Evolutionary conservation across 2,797 vertebrate species (phyloP).

Genomic region (Cossypha caffra): DNA sequence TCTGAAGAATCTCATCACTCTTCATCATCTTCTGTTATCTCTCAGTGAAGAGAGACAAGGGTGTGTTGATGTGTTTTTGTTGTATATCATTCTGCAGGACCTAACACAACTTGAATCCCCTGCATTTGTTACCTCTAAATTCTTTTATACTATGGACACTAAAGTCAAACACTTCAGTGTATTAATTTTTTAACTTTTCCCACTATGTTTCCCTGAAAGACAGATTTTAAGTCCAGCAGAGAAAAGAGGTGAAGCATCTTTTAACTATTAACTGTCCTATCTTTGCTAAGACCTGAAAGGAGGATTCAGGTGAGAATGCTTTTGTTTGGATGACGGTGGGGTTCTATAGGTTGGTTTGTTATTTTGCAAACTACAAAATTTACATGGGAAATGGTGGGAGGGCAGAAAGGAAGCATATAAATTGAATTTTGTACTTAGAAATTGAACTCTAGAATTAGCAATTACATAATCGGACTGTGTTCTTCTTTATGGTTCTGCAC

Average conservation of each 20-base stretch:
- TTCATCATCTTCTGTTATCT: not conserved
- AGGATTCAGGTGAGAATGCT: not conserved
- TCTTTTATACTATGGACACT: not conserved
- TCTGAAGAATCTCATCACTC: not conserved
- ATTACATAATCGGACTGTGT: not conserved
- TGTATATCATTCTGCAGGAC: not conserved
- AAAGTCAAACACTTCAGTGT: not conserved
- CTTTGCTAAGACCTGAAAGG: not conserved
- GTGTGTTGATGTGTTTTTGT: not conserved
- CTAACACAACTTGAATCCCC: not conserved
- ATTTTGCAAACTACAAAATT: not conserved
- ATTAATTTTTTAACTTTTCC: not conserved
- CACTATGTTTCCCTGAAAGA: not conserved
- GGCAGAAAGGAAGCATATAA: not conserved
- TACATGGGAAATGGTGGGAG: not conserved
- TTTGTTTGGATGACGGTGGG: not conserved
- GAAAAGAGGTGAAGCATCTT: not conserved
- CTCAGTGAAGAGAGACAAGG: not conserved
- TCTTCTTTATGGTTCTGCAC: not conserved
- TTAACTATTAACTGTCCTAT: not conserved
- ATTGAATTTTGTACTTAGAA: not conserved
- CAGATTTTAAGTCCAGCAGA: not conserved
- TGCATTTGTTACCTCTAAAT: not conserved
- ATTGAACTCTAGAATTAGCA: not conserved
- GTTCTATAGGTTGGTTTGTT: not conserved